Percentiles rank a stretch among this genome's conserved stretches.
phyloP scores from a whole-genome alignment of 2,113 vertebrate species.

The Ginglymostoma cirratum region DNA sequence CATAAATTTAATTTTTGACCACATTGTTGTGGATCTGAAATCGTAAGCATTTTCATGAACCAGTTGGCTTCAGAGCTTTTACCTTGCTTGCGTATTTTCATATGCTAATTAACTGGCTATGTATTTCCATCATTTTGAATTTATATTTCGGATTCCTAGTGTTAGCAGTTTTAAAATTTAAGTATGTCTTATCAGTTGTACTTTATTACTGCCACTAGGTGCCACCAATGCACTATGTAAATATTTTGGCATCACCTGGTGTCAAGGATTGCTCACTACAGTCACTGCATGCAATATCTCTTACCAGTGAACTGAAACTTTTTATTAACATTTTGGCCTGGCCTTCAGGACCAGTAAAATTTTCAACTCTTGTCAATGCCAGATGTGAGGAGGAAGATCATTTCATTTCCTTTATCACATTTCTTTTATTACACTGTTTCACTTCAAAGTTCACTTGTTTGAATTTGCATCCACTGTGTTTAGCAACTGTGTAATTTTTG shows the following conservation, averaged over 20 bases:
- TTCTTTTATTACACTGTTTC: neutral
- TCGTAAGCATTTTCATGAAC: neutral
- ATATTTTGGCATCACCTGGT: neutral
- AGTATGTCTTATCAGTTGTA: neutral
- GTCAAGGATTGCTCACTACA: neutral
- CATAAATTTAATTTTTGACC: neutral
- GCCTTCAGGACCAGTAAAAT: neutral
- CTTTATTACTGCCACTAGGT: constrained; percentile 14
- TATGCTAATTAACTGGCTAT: neutral
- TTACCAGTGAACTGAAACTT: neutral
- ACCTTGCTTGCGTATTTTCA: neutral
- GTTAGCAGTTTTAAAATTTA: neutral
- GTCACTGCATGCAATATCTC: neutral
- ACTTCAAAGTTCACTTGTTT: neutral
- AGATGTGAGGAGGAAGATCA: neutral
- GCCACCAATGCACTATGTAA: constrained; percentile 14
- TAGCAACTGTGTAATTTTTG: neutral
- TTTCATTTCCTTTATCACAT: neutral
- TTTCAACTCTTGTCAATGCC: neutral
- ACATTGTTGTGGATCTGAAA: neutral
- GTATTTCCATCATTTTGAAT: neutral
- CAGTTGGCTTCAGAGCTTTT: neutral
- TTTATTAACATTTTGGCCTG: neutral
- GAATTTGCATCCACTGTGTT: neutral
- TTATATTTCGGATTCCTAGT: neutral